A percentile compares a stretch with the other conserved stretches of the same genome.
phyloP scores from a whole-genome alignment of 2,888 invertebrate genomes.

The Melolontha melolontha region DNA sequence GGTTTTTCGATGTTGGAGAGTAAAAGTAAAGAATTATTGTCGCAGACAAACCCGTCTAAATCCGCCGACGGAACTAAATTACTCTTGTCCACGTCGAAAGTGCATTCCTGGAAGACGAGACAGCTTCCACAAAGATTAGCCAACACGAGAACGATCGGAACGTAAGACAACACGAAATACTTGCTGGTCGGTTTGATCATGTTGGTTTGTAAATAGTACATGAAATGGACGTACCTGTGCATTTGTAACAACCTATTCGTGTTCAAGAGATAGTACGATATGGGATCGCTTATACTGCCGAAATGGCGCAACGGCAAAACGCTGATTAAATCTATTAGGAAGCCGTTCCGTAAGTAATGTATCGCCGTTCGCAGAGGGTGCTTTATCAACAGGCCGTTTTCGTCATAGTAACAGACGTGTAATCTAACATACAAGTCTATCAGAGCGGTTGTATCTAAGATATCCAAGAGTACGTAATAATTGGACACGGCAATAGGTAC shows the following conservation, averaged over 20 bases:
- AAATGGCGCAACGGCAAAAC: slow-evolving; percentile 35
- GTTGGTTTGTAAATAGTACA: slow-evolving; percentile 21
- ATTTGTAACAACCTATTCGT: slow-evolving; percentile 37
- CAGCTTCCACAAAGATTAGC: slow-evolving; percentile 32
- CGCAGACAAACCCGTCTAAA: slow-evolving; percentile 14
- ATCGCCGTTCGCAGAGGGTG: slow-evolving; percentile 36
- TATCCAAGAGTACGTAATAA: slow-evolving; percentile 50
- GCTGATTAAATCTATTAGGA: slow-evolving; percentile 35
- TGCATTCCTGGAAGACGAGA: slow-evolving; percentile 35
- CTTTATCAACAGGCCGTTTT: slow-evolving; percentile 35
- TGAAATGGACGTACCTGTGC: slow-evolving; percentile 37
- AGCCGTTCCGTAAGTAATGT: slow-evolving; percentile 32
- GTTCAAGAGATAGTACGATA: slow-evolving; percentile 27
- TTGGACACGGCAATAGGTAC: slow-evolving; percentile 9
- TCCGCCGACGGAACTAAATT: not conserved
- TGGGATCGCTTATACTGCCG: not conserved
- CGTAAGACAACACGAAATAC: slow-evolving; percentile 27
- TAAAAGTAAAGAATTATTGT: slow-evolving; percentile 24
- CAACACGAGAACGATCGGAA: slow-evolving; percentile 37
- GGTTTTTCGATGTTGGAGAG: slow-evolving; percentile 30
- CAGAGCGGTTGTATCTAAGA: slow-evolving; percentile 52
- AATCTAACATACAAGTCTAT: slow-evolving; percentile 65
- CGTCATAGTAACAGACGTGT: slow-evolving; percentile 39
- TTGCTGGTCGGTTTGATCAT: slow-evolving; percentile 35
- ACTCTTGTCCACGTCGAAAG: not conserved